phyloP scores from a whole-genome alignment of 2,797 vertebrate genomes.

The Gila robusta region DNA sequence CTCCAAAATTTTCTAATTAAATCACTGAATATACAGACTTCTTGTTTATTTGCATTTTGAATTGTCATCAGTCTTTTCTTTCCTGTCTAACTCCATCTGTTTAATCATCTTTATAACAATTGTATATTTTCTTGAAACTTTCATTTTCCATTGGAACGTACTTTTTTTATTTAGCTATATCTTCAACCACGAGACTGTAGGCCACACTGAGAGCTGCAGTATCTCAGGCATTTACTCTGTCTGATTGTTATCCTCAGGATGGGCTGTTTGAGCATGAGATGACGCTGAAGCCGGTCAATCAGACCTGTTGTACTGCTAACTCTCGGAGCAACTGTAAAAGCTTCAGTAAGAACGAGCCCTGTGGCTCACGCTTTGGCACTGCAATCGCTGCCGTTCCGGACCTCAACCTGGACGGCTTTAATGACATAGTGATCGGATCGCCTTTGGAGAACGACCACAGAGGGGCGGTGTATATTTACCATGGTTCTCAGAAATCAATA shows the following conservation, averaged over 20 bases:
- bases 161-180: background rate
- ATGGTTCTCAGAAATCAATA: slow-evolving; percentile 83
- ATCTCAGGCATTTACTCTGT: background rate
- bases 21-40: background rate
- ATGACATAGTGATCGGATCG: slow-evolving; percentile 92
- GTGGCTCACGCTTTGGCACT: slow-evolving; percentile 92
- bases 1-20: background rate
- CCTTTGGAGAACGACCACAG: slow-evolving; percentile 93
- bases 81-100: background rate
- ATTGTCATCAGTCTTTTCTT: background rate
- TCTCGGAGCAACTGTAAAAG: slow-evolving; percentile 81
- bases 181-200: background rate
- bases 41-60: background rate
- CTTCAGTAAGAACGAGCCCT: slow-evolving; percentile 87
- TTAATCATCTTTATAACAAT: background rate
- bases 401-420: slow-evolving; percentile 92
- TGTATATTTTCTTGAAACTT: no score
- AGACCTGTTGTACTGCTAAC: slow-evolving; percentile 84
- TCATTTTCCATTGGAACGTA: no score
- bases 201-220: background rate
- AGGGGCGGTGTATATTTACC: slow-evolving; percentile 95
- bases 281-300: slow-evolving; percentile 89
- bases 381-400: slow-evolving; percentile 91
- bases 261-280: slow-evolving; percentile 86
- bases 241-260: slow-evolving; percentile 63